Conservation (phyloP, 2,113 vertebrate genomes). For the Ardeotis arabs region DNA sequence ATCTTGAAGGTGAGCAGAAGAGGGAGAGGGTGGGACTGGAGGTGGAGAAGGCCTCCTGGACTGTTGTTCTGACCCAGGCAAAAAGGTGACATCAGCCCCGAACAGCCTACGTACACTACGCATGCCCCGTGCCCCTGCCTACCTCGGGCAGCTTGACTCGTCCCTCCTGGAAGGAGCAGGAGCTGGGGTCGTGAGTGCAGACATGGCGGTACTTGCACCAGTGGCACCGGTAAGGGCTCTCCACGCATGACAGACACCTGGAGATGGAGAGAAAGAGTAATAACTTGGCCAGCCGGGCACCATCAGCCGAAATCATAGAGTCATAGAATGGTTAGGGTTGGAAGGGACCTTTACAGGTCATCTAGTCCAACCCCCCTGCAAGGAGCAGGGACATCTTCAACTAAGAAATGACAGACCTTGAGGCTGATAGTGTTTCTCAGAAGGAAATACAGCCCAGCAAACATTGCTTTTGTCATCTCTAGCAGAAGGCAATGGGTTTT, state of each 20-base stretch:
- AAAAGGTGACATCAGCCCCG: background rate
- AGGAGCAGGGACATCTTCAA: no score
- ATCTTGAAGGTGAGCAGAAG: background rate
- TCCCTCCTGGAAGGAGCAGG: slow-evolving; percentile 97
- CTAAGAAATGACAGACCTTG: background rate
- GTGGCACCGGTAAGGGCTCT: slow-evolving; percentile 94
- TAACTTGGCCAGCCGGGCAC: background rate
- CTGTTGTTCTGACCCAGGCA: background rate
- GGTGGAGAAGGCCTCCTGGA: background rate
- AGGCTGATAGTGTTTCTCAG: background rate
- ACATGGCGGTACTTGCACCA: slow-evolving; percentile 98
- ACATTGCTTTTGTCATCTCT: background rate
- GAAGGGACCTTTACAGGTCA: no score
- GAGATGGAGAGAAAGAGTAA: background rate
- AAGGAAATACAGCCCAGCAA: background rate
- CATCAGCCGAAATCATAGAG: background rate
- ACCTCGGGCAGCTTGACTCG: slow-evolving; percentile 93
- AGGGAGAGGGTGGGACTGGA: background rate
- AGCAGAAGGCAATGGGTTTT: background rate
- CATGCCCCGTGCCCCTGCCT: background rate
- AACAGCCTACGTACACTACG: rapidly evolving
- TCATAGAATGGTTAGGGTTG: no score
- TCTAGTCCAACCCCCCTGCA: no score
- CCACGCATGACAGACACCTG: slow-evolving; percentile 95
- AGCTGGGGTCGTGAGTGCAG: slow-evolving; percentile 94